These are phyloP conservation scores for Akabosia matsudoensis DNA, from an alignment of 1,140 invertebrate species.

Conservation along the genomic window DNA sequence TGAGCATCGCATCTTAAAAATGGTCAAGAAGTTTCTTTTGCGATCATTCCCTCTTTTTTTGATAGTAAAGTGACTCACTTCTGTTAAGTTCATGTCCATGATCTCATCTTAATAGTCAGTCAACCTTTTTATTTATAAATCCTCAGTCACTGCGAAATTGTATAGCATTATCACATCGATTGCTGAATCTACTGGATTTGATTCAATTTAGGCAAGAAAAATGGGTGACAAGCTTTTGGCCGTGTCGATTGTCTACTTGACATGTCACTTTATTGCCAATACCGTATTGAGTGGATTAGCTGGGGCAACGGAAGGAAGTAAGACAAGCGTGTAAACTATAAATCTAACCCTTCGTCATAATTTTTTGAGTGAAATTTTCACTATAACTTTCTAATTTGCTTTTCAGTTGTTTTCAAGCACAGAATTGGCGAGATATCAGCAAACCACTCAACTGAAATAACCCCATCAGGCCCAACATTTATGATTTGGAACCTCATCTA, in stretches of 20 bases:
- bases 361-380: no score
- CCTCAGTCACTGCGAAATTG: neutral
- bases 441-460: neutral
- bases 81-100: no score
- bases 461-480: neutral
- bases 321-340: neutral
- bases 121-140: neutral
- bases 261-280: neutral
- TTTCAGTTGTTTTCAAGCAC: neutral
- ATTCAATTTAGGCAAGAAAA: neutral
- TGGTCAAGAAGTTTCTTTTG: no score
- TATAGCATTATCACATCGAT: neutral
- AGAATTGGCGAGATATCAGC: neutral
- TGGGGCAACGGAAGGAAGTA: constrained; percentile 4
- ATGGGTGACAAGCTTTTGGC: neutral
- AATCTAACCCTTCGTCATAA: no score
- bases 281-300: neutral
- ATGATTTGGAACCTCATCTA: constrained; percentile 3
- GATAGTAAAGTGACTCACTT: no score
- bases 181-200: neutral
- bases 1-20: no score
- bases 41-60: no score
- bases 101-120: neutral
- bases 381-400: no score
- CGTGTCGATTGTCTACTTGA: neutral